Evolutionary conservation across 2,888 invertebrate species (phyloP).

Genomic region (Papilio elwesi): DNA sequence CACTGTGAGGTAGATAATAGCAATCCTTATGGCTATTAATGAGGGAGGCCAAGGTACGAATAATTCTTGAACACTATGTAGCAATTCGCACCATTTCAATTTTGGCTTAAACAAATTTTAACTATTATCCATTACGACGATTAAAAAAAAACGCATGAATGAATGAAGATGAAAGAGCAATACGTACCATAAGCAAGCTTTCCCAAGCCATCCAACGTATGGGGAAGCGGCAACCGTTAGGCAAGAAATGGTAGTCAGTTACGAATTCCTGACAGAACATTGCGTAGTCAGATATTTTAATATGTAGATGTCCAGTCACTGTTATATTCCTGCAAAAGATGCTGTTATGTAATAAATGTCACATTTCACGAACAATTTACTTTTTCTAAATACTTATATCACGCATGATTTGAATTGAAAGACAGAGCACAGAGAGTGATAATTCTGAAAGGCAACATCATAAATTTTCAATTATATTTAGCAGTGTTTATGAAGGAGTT

Average conservation of each 20-base stretch:
- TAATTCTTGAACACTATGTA: too few species aligned
- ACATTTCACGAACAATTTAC: neutral
- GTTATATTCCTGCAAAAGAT: constrained; percentile 89
- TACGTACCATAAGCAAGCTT: constrained; percentile 89
- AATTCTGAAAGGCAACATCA: constrained; percentile 8
- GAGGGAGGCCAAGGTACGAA: too few species aligned
- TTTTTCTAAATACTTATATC: neutral
- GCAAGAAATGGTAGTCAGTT: constrained; percentile 92
- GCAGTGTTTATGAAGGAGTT: too few species aligned
- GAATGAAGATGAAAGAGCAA: neutral
- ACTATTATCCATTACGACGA: too few species aligned
- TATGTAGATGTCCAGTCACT: constrained; percentile 90
- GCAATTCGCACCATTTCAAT: too few species aligned
- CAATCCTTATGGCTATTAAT: too few species aligned
- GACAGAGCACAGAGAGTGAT: too few species aligned
- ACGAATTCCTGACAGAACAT: constrained; percentile 92
- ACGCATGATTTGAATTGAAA: too few species aligned
- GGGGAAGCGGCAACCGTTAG: constrained; percentile 91
- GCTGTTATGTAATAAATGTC: neutral
- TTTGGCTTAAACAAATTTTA: too few species aligned
- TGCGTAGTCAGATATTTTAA: constrained; percentile 94
- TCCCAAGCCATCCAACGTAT: constrained; percentile 98
- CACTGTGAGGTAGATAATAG: too few species aligned
- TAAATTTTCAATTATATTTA: too few species aligned
- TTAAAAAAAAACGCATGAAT: too few species aligned